phyloP scores from a whole-genome alignment of 2,888 invertebrate genomes.

The Orchesellides sinensis region DNA sequence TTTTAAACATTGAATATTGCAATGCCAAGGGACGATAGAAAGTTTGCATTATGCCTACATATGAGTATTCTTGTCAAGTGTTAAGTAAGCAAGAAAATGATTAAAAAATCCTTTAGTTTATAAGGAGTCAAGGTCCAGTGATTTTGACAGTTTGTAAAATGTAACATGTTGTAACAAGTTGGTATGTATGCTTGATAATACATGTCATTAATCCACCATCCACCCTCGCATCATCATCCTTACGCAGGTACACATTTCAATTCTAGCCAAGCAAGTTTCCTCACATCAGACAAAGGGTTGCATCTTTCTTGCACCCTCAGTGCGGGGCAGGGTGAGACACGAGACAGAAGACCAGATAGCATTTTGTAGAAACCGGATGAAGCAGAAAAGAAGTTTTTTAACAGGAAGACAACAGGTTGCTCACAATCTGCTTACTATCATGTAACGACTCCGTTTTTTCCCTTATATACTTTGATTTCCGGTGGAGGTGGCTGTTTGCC shows the following conservation, averaged over 20 bases:
- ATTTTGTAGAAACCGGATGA: not conserved
- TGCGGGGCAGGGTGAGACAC: conserved; percentile 8
- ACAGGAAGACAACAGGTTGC: conserved; percentile 63
- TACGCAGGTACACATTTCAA: too few relatives aligned
- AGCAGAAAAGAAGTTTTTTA: conserved; percentile 4
- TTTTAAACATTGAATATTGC: too few relatives aligned
- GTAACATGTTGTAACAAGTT: too few relatives aligned
- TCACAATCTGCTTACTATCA: conserved; percentile 56
- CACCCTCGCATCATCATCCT: too few relatives aligned
- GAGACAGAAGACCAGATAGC: conserved; percentile 30
- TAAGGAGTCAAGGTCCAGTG: conserved; percentile 2
- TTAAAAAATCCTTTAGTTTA: not conserved
- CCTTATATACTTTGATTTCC: conserved; percentile 57
- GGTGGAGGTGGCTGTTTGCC: conserved; percentile 29
- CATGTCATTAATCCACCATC: too few relatives aligned
- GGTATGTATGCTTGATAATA: too few relatives aligned
- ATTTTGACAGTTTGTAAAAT: too few relatives aligned
- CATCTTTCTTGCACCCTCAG: not conserved
- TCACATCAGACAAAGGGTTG: not conserved
- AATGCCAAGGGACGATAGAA: too few relatives aligned
- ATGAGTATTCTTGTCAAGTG: too few relatives aligned
- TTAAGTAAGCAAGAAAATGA: too few relatives aligned
- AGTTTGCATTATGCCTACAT: too few relatives aligned
- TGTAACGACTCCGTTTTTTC: conserved; percentile 54
- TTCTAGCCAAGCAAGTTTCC: too few relatives aligned